phyloP scores from a whole-genome alignment of 1,140 invertebrate genomes.

The Araneus ventricosus region DNA sequence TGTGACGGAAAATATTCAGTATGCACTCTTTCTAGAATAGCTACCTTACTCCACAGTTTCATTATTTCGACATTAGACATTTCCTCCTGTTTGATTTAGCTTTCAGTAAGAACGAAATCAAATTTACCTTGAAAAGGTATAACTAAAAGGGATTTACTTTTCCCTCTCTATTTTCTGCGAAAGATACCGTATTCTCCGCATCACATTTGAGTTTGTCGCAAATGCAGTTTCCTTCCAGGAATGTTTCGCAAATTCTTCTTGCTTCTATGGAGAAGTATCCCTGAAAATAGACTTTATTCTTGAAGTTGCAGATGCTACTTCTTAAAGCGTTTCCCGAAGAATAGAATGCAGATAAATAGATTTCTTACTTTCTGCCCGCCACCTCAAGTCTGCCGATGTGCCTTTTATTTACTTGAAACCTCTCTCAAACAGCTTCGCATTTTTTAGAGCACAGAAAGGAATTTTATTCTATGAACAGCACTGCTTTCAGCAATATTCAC shows the following conservation, averaged over 20 bases:
- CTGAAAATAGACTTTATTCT: constrained; percentile 22
- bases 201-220: neutral
- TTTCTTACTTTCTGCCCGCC: neutral
- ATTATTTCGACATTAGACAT: neutral
- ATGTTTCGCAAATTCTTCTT: constrained; percentile 16
- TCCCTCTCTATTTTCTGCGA: neutral
- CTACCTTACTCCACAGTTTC: neutral
- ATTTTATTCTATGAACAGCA: too few relatives aligned
- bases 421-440: neutral
- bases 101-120: neutral
- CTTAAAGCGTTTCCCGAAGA: constrained; percentile 3
- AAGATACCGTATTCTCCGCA: neutral
- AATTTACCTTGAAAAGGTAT: neutral
- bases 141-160: neutral
- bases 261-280: neutral
- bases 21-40: neutral
- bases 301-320: constrained; percentile 13
- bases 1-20: neutral
- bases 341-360: constrained; percentile 50
- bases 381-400: neutral
- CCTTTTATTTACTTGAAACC: neutral
- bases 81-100: neutral
- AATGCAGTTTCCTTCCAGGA: constrained; percentile 12
- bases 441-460: neutral
- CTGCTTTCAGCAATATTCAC: too few relatives aligned